Conservation (phyloP, 2,113 vertebrate genomes). For the Phylloscopus whistleri region DNA sequence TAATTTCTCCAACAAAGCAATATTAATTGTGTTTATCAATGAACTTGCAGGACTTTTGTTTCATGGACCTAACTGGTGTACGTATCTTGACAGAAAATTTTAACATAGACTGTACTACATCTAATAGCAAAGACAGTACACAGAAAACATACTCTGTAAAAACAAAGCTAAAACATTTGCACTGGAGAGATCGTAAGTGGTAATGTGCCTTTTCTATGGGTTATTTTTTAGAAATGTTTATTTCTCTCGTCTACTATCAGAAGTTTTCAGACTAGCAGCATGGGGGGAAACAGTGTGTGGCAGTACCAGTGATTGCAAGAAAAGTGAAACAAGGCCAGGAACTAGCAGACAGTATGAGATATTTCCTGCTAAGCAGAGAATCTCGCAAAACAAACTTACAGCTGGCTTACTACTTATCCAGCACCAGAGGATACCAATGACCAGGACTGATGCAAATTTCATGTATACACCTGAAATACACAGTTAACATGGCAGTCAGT, state of each 20-base stretch:
- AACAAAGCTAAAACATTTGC: neutral
- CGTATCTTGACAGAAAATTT: neutral
- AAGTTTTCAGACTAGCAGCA: neutral
- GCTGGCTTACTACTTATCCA: neutral
- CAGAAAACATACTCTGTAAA: neutral
- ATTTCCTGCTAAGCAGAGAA: neutral
- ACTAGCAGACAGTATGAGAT: neutral
- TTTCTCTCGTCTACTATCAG: neutral
- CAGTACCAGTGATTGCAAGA: neutral
- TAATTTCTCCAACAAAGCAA: neutral
- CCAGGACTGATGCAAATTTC: neutral
- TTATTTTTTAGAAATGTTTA: neutral
- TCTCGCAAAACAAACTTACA: neutral
- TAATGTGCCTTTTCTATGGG: neutral
- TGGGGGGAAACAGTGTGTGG: neutral
- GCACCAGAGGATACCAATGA: neutral
- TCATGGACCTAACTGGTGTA: neutral
- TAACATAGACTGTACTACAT: neutral
- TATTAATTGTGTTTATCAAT: neutral
- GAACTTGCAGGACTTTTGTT: neutral
- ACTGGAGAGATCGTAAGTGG: neutral
- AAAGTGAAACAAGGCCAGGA: neutral
- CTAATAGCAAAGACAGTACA: neutral
- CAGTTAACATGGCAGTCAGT: neutral
- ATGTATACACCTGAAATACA: neutral